Evolutionary conservation across 64 coral and sea anemone genomes (phyloP).

Genomic region (Pachyseris speciosa): DNA sequence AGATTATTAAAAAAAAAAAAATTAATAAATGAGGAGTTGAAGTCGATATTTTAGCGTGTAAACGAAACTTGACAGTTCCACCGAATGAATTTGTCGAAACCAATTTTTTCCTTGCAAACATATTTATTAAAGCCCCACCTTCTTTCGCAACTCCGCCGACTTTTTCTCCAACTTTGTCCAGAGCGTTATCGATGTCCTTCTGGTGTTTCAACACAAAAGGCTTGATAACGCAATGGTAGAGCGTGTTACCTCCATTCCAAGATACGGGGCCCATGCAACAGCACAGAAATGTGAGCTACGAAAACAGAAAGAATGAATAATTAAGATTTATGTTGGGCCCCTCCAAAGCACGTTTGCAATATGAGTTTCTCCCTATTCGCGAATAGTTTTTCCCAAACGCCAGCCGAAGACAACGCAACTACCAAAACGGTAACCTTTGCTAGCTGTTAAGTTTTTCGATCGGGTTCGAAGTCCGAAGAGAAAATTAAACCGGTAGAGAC

Average conservation of each 20-base stretch:
- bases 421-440: not conserved
- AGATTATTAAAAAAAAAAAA: too few species aligned
- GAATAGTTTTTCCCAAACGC: too few species aligned
- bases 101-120: not conserved
- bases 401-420: too few species aligned
- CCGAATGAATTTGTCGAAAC: not conserved
- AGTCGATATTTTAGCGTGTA: too few species aligned
- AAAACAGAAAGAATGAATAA: not conserved
- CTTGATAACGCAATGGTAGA: constrained; percentile 87
- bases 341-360: not conserved
- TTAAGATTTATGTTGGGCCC: too few species aligned
- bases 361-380: too few species aligned
- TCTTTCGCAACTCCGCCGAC: constrained; percentile 73
- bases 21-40: too few species aligned
- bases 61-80: too few species aligned
- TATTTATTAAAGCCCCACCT: constrained; percentile 42
- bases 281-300: constrained; percentile 88
- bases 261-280: constrained; percentile 98
- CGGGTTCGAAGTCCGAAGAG: not conserved
- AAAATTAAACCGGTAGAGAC: not conserved
- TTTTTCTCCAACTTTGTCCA: constrained; percentile 86
- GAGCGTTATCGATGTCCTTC: constrained; percentile 74
- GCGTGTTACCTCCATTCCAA: constrained; percentile 80
- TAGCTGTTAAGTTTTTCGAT: not conserved
- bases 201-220: constrained; percentile 96